Conservation (phyloP, 2,888 invertebrate species). For the Aromia moschata region DNA sequence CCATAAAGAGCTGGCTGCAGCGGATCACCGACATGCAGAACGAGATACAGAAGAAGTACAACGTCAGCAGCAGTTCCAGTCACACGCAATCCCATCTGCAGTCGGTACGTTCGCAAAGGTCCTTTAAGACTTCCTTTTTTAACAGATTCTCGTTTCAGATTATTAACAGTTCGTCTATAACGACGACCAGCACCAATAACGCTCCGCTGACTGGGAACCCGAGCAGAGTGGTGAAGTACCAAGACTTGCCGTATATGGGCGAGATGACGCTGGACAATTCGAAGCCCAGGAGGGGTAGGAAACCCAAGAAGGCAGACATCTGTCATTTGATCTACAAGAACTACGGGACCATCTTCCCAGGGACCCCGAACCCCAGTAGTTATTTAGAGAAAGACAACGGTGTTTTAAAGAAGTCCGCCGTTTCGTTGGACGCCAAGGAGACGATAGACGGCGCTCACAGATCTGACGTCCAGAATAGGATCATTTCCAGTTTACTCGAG, state of each 20-base stretch:
- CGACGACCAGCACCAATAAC: slow-evolving; percentile 10
- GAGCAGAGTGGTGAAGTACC: slow-evolving; percentile 73
- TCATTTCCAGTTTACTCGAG: slow-evolving; percentile 75
- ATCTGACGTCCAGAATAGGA: slow-evolving; percentile 74
- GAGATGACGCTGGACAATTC: slow-evolving; percentile 90
- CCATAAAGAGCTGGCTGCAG: slow-evolving; percentile 79
- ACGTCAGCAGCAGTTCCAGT: slow-evolving; percentile 27
- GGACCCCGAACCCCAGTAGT: slow-evolving; percentile 71
- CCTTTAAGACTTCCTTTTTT: too few species aligned
- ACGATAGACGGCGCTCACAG: slow-evolving; percentile 58
- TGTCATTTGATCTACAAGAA: slow-evolving; percentile 92
- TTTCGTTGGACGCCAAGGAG: slow-evolving; percentile 31
- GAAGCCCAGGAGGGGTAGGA: slow-evolving; percentile 84
- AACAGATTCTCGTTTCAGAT: slow-evolving; percentile 29
- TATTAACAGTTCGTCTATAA: slow-evolving; percentile 12
- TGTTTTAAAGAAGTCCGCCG: slow-evolving; percentile 44
- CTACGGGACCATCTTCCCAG: slow-evolving; percentile 86
- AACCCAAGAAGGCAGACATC: slow-evolving; percentile 92
- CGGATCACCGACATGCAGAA: slow-evolving; percentile 78
- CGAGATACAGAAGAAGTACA: slow-evolving; percentile 62
- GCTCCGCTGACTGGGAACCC: slow-evolving; percentile 26
- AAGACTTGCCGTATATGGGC: slow-evolving; percentile 91
- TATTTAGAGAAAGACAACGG: slow-evolving; percentile 62
- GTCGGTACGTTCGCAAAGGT: slow-evolving; percentile 32
- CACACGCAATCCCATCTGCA: slow-evolving; percentile 21